Evolutionary conservation across 2,797 vertebrate genomes (phyloP), one percentile per base, ranked within the genome.

Genomic region (Manis pentadactyla): DNA sequence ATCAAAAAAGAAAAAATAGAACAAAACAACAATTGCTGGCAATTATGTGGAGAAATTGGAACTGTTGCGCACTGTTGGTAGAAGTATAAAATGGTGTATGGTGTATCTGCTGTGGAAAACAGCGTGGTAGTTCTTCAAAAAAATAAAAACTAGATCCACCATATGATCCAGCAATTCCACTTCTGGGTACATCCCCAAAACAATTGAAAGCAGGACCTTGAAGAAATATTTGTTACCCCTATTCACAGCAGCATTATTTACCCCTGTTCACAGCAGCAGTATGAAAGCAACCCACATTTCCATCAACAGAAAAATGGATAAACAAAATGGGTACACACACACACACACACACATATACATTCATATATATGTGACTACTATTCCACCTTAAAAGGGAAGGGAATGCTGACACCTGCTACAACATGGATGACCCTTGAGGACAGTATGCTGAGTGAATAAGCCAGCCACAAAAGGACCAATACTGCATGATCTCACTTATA

Each of bases 271-370:
- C 13, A 27, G 12, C 81, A 7, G 4, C 42, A 25, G 46, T 4
- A 10, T 19, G 61, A 27, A 61, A 59, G 18, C 59, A 79, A 25
- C 6, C 61, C 39, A 46, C 12, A 0, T 5, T 5, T 7, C n/a
- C 39, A 10, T 69, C 27, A 17, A 21, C 9, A 31, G 25, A 25
- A 12, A 34, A 64, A 31, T 5, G 34, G 2, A 31, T n/a, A 46
- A 49, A 55, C 42, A 59, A 66, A 55, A 17, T 34, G 69, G 9
- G 71, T 31, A 25, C 18, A 25, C 3, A 12, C 25, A 11, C 21
- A 12, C 11, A 5, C 4, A 0, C 59, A 12, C 59, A 61, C 4
- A 5, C 4, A 10, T 7, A 7, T 34, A 13, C 31, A 18, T 55
- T n/a, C 29, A 3, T 61, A 21, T 19, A 19, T 29, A 19, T 8